Conservation (phyloP, 2,888 invertebrate genomes). For the Platycheirus rosarum region DNA sequence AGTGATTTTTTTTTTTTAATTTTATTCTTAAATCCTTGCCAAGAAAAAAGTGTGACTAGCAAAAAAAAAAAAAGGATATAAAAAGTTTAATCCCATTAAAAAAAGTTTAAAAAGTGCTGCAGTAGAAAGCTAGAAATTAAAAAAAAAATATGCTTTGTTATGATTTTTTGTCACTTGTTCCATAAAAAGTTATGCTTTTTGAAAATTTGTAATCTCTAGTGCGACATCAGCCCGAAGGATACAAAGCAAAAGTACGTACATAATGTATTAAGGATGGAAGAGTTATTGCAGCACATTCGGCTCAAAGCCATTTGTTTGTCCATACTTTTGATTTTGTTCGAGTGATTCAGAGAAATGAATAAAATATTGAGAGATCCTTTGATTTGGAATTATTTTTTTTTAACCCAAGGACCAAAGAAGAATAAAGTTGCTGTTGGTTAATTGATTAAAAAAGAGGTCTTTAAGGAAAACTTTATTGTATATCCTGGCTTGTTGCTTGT, state of each 20-base stretch:
- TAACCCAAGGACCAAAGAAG: background rate
- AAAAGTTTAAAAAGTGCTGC: slow-evolving; percentile 51
- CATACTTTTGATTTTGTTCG: slow-evolving; percentile 21
- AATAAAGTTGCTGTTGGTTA: background rate
- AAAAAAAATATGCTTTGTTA: slow-evolving; percentile 51
- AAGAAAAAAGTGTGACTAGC: slow-evolving; percentile 37
- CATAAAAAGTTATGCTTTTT: slow-evolving; percentile 57
- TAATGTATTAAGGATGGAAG: slow-evolving; percentile 47
- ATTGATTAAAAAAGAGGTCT: background rate
- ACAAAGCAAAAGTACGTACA: slow-evolving; percentile 61
- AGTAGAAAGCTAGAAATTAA: slow-evolving; percentile 25
- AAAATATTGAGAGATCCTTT: slow-evolving; percentile 22
- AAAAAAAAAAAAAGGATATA: slow-evolving; percentile 16
- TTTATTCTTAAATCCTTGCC: slow-evolving; percentile 34
- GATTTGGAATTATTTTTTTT: slow-evolving; percentile 12
- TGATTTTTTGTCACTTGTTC: slow-evolving; percentile 68
- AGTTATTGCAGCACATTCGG: slow-evolving; percentile 53
- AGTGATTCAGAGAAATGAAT: background rate
- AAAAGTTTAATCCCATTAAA: slow-evolving; percentile 18
- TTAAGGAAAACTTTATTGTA: background rate
- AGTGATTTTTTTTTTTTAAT: slow-evolving; percentile 50
- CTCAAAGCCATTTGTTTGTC: slow-evolving; percentile 39
- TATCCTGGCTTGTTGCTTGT: slow-evolving; percentile 21
- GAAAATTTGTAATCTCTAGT: slow-evolving; percentile 64
- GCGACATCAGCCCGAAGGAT: slow-evolving; percentile 70